Evolutionary conservation across 2,888 invertebrate species (phyloP), one percentile per base, ranked within the genome.

Genomic region (Mythimna pallens): DNA sequence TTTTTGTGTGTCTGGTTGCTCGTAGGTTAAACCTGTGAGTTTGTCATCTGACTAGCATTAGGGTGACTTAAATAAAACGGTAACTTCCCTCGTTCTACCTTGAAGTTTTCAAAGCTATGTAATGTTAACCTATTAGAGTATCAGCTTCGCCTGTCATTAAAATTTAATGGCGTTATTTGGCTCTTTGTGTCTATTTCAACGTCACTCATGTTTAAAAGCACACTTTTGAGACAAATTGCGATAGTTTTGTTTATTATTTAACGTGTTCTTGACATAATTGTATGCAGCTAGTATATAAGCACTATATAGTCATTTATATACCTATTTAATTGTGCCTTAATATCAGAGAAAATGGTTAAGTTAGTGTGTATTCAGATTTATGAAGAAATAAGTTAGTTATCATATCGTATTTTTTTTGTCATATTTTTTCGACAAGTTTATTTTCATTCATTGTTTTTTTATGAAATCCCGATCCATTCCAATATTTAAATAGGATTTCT

Each of bases 321-420:
- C 83, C 77, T 86, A 89, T 87, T 87, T 89, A 88, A 88, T 87
- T 87, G 90, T 90, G 90, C 90, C 90, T 90, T 89, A 90, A 86
- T 88, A 86, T 86, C 67, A 74, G 80, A 85, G 22, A 84, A 76
- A 76, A 74, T 67, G 69, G 63, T 79, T 82, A 83, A 78, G 74
- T 79, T 78, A 81, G 73, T 65, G 58, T 72, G 68, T 78, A 81
- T 72, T 80, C 62, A 71, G 65, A 74, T 68, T 1, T 76, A 76
- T 65, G 78, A 67, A 59, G 12, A 43, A 63, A 25, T 66, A 69
- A 86, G 84, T 84, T 75, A 84, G n/a, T 34, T 66, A 40, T 43
- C 6, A 14, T 47, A 14, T 43, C 1, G 12, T 65, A 25, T n/a
- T 74, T 63, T 61, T 70, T 61, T 70, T 50, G 59, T 54, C 52